Evolutionary conservation across 2,888 invertebrate species (phyloP), one percentile per base, ranked within the genome.

Genomic region (Linnaemya vulpina): DNA sequence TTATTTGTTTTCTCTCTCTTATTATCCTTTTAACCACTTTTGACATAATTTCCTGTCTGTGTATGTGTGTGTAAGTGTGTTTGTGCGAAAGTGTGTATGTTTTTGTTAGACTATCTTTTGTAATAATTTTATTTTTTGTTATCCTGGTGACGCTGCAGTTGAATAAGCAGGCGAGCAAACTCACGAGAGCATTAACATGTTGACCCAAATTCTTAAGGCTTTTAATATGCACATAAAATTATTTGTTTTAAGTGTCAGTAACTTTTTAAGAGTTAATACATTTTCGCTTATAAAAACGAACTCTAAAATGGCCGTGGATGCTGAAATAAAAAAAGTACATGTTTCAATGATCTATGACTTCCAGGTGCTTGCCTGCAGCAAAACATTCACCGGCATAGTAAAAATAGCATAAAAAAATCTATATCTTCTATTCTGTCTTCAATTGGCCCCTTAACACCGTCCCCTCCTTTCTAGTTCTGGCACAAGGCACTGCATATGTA

Each of bases 161-260:
- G 60, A 60, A 43, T 11, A 63, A 70, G 25, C 55, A 53, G 11
- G 62, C 40, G 43, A 62, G 30, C 43, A 65, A 74, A 67, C 40
- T 60, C 20, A 76, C 70, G 20, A 82, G 20, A 76, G 49, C 76
- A 71, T 70, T 70, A 76, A 70, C 68, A 38, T 82, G 46, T 76
- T 76, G 76, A 82, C 82, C 82, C 58, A 76, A 82, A 58, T 82
- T 9, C 11, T 76, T 46, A 38, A 63, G 15, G 43, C 43, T 51
- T n/a, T n/a, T 49, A 40, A 67, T 67, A 74, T 74, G 67, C 38
- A 73, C 51, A 60, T 67, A 58, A 25, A 67, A 60, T 74, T 73
- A 68, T 67, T 22, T 60, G 40, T 25, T 62, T 60, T 17, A 70
- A 78, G 53, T 38, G 17, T 8, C 17, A 65, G 55, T 79, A 46